Base-by-base conservation (phyloP, 2,888 invertebrate genomes). In the Laothoe populi region DNA sequence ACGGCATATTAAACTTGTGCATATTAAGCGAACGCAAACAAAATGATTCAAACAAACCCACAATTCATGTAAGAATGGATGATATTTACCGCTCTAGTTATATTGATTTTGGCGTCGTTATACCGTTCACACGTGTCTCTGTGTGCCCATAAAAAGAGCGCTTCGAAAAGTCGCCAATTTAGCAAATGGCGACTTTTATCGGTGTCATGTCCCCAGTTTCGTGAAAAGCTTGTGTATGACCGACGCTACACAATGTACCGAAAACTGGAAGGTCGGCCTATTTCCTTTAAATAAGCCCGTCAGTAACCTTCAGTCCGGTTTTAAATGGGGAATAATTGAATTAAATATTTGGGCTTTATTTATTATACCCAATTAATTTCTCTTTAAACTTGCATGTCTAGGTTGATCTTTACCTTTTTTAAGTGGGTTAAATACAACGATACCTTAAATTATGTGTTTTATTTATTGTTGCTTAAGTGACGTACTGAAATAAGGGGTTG, bases 171-270 rank as follows among this genome's bases (percentile, higher is more conserved):
- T 60, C 46, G 66, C 69, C 74, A 72, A 71, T 74, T 73, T 72
- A 68, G 65, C 61, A 69, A 75, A 74, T 70, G 67, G 71, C 23
- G 63, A 71, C 70, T 70, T 72, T 71, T 69, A 72, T 70, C 69
- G 69, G 66, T 65, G 68, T 66, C 66, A 66, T 64, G 67, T 70
- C 67, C 66, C 65, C 69, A 67, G 68, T 67, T 67, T 68, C 64
- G 65, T 66, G 62, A 70, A 70, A 69, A 67, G 67, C 69, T 70
- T 66, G 65, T 64, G 63, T 59, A 65, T 64, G 69, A 62, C 63
- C 62, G 4, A 40, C 40, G 40, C n/a, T 58, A 58, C 35, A 57
- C 45, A 65, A 64, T 31, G 40, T 58, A 13, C 38, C 23, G 40
- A 57, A 35, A 53, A 63, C 38, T 21, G 11, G 57, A 8, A 21